Conservation (phyloP, 1,140 invertebrate genomes). For the Episyrphus balteatus region DNA sequence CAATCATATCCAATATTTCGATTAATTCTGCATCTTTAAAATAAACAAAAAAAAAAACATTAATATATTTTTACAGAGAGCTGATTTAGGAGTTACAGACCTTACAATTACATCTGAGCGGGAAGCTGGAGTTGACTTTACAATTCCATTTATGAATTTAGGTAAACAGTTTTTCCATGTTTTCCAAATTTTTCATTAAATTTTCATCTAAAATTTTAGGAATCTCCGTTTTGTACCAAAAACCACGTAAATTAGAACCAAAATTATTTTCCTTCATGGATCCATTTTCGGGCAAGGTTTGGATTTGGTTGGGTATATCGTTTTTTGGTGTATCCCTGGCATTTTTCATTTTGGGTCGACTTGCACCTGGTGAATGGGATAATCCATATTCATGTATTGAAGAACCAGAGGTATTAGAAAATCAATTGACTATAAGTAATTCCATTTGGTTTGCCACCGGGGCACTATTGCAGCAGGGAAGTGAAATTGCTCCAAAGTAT, state of each 20-base stretch:
- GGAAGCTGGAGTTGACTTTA: constrained; percentile 77
- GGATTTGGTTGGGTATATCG: constrained; percentile 63
- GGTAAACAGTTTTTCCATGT: constrained; percentile 36
- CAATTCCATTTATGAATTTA: constrained; percentile 84
- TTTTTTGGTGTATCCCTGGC: constrained; percentile 67
- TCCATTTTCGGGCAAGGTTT: constrained; percentile 73
- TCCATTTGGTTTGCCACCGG: constrained; percentile 75
- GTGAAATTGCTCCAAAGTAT: constrained; percentile 69
- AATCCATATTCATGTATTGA: constrained; percentile 70
- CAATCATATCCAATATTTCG: too few relatives aligned
- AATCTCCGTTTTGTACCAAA: constrained; percentile 76
- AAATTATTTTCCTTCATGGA: constrained; percentile 80
- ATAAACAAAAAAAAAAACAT: too few relatives aligned
- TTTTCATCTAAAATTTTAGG: constrained; percentile 34
- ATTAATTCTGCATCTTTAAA: too few relatives aligned
- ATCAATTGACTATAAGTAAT: constrained; percentile 75
- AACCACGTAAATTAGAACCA: constrained; percentile 67
- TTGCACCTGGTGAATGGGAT: constrained; percentile 72
- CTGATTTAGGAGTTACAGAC: constrained; percentile 79
- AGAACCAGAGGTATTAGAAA: constrained; percentile 60
- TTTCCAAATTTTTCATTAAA: too few relatives aligned
- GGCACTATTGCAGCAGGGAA: constrained; percentile 74
- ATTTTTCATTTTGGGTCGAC: constrained; percentile 67
- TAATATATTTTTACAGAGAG: constrained; percentile 35
- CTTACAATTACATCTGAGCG: constrained; percentile 79